A percentile compares a stretch with the other conserved stretches of the same genome.
Evolutionary conservation across 2,888 invertebrate species (phyloP).

Genomic region (Lepidocyrtoides sp.): DNA sequence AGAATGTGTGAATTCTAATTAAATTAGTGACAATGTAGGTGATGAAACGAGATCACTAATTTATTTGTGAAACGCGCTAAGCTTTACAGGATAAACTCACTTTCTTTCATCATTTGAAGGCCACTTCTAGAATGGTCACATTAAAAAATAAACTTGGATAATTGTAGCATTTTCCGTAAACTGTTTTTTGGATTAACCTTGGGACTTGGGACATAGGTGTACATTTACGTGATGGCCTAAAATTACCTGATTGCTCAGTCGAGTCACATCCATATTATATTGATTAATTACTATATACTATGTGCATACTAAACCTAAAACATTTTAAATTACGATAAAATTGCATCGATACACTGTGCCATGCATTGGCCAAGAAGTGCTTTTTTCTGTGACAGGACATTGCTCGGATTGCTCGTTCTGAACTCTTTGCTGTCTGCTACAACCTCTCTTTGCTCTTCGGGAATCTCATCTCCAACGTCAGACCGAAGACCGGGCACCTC

Average conservation of each 20-base stretch:
- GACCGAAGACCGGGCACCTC: conserved; percentile 56
- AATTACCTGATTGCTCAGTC: no score
- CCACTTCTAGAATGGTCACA: no score
- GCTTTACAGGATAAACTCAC: neutral
- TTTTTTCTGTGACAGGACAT: conserved; percentile 39
- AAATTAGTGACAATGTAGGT: conserved; percentile 36
- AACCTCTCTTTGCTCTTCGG: conserved; percentile 18
- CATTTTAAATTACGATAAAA: conserved; percentile 46
- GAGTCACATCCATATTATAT: no score
- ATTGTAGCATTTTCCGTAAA: no score
- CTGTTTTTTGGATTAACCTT: no score
- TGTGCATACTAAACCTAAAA: neutral
- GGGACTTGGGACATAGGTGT: no score
- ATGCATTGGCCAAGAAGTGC: conserved; percentile 74
- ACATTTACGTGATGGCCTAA: no score
- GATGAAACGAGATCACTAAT: conserved; percentile 56
- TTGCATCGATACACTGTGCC: conserved; percentile 77
- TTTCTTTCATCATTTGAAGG: no score
- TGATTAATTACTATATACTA: no score
- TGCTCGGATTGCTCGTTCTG: conserved; percentile 18
- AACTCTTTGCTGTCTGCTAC: conserved; percentile 70
- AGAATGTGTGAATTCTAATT: conserved; percentile 16
- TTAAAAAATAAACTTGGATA: no score
- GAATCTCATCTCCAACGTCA: conserved; percentile 62
- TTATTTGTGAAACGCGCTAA: neutral